Conservation (phyloP, 2,113 vertebrate genomes). For the Eonycteris spelaea region DNA sequence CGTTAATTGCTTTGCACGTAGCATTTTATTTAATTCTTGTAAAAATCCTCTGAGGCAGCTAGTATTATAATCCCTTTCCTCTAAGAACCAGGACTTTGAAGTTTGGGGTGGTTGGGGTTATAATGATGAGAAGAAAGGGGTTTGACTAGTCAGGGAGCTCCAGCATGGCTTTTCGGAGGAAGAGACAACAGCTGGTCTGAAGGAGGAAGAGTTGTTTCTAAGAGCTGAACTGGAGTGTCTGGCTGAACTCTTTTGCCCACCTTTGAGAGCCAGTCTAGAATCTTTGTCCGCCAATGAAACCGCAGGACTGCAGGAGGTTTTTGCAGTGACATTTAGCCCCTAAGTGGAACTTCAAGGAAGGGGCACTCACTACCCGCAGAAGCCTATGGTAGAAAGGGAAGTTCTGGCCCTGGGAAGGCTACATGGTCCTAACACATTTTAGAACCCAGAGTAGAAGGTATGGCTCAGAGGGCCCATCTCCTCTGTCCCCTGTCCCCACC, state of each 20-base stretch:
- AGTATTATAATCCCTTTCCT: not conserved
- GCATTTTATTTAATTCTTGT: not conserved
- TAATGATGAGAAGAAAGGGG: not conserved
- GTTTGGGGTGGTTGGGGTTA: not conserved
- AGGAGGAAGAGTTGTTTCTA: not conserved
- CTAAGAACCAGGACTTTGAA: not conserved
- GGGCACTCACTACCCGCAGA: not conserved
- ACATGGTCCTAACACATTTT: not conserved
- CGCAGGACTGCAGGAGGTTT: not conserved
- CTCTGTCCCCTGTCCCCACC: fast-evolving
- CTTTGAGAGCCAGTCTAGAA: not conserved
- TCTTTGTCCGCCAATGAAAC: not conserved
- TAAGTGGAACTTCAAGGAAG: not conserved
- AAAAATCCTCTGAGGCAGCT: not conserved
- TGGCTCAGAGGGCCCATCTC: not conserved
- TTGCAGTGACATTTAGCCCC: not conserved
- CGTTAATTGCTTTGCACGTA: not conserved
- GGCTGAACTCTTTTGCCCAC: not conserved
- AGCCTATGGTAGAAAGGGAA: not conserved
- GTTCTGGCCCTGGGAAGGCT: not conserved
- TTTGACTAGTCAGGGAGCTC: not conserved
- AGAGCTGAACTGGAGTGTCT: not conserved
- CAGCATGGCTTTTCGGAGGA: not conserved
- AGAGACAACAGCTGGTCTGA: not conserved
- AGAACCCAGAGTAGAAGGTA: not conserved